Evolutionary conservation across 2,888 invertebrate genomes (phyloP).

Genomic region (Dynastes maya): DNA sequence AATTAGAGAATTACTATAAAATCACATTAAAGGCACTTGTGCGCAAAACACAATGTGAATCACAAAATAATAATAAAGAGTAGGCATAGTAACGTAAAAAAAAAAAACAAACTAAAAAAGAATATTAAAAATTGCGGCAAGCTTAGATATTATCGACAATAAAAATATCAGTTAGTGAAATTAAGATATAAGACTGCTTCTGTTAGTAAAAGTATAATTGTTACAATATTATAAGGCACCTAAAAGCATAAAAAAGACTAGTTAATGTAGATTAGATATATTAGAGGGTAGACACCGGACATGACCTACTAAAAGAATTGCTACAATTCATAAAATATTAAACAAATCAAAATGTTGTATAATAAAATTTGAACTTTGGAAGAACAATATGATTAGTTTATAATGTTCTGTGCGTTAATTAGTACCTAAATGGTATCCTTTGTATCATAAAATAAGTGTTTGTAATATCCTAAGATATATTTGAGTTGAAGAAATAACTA

Average conservation of each 20-base stretch:
- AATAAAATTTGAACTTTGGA: neutral
- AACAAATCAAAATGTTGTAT: neutral
- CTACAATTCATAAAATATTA: no score
- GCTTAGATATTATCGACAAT: neutral
- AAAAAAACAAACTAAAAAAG: neutral
- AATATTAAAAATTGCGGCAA: constrained; percentile 18
- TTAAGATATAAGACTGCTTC: neutral
- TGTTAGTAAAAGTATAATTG: no score
- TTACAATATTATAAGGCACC: neutral
- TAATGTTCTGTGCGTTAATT: neutral
- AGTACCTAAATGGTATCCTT: no score
- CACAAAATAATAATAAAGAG: neutral
- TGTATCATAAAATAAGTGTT: no score
- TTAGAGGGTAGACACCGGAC: neutral
- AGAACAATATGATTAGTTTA: neutral
- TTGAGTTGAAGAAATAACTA: neutral
- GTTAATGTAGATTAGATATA: neutral
- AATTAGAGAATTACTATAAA: neutral
- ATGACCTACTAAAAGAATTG: neutral
- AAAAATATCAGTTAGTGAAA: neutral
- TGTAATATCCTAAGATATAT: constrained; percentile 1
- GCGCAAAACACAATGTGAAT: constrained; percentile 8
- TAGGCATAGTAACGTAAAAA: neutral
- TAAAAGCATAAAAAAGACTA: neutral
- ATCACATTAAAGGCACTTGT: constrained; percentile 39